These are phyloP conservation scores for Hiodon alosoides DNA, from an alignment of 2,113 vertebrate genomes.

Conservation along the genomic window DNA sequence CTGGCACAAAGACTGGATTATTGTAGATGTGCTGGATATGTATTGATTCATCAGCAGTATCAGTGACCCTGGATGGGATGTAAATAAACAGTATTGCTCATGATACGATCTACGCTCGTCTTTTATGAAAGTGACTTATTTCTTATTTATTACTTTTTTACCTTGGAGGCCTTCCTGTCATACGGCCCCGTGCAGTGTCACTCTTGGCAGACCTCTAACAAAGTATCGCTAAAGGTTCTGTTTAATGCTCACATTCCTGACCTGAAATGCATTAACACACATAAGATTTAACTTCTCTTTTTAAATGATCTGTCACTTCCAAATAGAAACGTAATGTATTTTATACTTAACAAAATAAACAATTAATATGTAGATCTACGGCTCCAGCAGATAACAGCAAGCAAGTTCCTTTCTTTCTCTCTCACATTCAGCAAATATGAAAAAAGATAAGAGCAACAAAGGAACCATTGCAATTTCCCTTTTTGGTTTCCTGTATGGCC, in stretches of 20 bases:
- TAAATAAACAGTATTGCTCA: no score
- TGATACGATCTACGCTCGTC: no score
- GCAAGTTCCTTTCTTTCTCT: background rate
- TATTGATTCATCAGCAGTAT: no score
- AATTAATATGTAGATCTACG: background rate
- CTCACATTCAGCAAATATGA: constrained; percentile 14
- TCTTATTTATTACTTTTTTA: constrained; percentile 6
- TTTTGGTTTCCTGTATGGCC: constrained; percentile 39
- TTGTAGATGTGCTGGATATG: no score
- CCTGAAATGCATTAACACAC: no score
- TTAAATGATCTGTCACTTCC: no score
- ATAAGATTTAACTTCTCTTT: no score
- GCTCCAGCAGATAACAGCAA: background rate
- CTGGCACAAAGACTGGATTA: no score
- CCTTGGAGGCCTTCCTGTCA: constrained; percentile 25
- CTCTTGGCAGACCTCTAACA: constrained; percentile 8
- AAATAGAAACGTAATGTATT: background rate
- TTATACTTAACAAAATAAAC: background rate
- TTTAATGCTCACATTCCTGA: no score
- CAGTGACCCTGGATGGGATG: no score
- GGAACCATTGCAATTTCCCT: constrained; percentile 26
- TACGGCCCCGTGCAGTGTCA: constrained; percentile 1
- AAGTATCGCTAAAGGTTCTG: no score
- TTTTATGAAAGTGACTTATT: constrained; percentile 7
- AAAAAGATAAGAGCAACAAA: constrained; percentile 5